These are phyloP conservation scores for Macaria notata DNA, from an alignment of 2,888 invertebrate species.

Conservation along the genomic window DNA sequence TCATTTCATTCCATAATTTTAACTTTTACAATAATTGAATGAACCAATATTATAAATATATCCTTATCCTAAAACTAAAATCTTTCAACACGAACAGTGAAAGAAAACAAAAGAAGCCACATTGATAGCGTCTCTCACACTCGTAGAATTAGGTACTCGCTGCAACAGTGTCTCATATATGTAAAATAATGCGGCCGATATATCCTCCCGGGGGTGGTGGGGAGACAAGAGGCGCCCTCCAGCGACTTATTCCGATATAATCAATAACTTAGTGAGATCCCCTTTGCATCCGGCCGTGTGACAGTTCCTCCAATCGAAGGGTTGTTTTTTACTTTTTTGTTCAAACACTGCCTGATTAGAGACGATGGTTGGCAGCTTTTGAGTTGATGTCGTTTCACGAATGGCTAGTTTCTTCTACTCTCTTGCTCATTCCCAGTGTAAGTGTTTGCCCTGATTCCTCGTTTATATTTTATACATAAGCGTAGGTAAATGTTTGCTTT, in stretches of 20 bases:
- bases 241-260: conserved; percentile 82
- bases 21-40: no score
- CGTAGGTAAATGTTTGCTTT: conserved; percentile 52
- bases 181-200: conserved; percentile 82
- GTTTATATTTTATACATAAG: conserved; percentile 52
- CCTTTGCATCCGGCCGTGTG: conserved; percentile 81
- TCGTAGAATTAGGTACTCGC: conserved; percentile 59
- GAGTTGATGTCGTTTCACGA: conserved; percentile 68
- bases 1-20: no score
- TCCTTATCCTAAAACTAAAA: no score
- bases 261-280: conserved; percentile 83
- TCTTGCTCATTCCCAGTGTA: conserved; percentile 58
- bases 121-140: conserved; percentile 31
- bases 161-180: conserved; percentile 80
- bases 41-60: no score
- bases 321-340: conserved; percentile 69
- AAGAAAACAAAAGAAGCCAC: no score
- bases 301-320: conserved; percentile 74
- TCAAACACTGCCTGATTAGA: conserved; percentile 80
- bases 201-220: conserved; percentile 59
- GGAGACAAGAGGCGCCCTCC: conserved; percentile 56
- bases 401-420: conserved; percentile 52
- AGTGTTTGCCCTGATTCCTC: conserved; percentile 60
- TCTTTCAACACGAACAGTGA: no score
- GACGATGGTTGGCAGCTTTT: conserved; percentile 61